Conservation (phyloP, 2,113 vertebrate species). For the Syngnathus typhle region DNA sequence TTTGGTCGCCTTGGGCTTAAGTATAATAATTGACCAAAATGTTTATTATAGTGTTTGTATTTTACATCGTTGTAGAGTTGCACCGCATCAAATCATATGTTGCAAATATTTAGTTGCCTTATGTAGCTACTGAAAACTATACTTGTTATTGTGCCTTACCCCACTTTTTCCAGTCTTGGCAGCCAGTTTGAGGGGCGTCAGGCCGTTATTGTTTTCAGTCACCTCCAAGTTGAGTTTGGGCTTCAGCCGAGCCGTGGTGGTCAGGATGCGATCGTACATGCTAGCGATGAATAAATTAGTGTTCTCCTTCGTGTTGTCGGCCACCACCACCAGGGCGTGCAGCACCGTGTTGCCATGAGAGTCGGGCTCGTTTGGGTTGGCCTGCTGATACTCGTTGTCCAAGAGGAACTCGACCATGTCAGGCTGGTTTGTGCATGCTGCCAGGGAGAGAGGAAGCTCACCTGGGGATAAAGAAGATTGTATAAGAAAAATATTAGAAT, state of each 20-base stretch:
- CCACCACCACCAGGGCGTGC: constrained; percentile 84
- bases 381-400: constrained; percentile 74
- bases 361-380: constrained; percentile 68
- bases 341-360: constrained; percentile 87
- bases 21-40: too few species aligned
- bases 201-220: constrained; percentile 76
- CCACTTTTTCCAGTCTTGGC: constrained; percentile 86
- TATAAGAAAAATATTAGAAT: too few species aligned
- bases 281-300: constrained; percentile 81
- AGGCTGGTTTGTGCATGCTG: constrained; percentile 93
- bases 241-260: constrained; percentile 70
- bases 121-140: too few species aligned
- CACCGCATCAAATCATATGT: too few species aligned
- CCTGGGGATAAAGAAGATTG: constrained; percentile 61
- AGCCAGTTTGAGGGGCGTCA: constrained; percentile 85
- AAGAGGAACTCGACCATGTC: constrained; percentile 85
- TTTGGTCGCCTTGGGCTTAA: too few species aligned
- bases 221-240: constrained; percentile 81
- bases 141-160: constrained; percentile 46
- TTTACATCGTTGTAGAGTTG: too few species aligned
- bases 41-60: too few species aligned
- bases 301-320: constrained; percentile 82
- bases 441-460: constrained; percentile 88
- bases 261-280: constrained; percentile 88
- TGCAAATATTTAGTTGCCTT: too few species aligned